Evolutionary conservation across 1,140 invertebrate genomes (phyloP).

Genomic region (Drosophila sechellia): DNA sequence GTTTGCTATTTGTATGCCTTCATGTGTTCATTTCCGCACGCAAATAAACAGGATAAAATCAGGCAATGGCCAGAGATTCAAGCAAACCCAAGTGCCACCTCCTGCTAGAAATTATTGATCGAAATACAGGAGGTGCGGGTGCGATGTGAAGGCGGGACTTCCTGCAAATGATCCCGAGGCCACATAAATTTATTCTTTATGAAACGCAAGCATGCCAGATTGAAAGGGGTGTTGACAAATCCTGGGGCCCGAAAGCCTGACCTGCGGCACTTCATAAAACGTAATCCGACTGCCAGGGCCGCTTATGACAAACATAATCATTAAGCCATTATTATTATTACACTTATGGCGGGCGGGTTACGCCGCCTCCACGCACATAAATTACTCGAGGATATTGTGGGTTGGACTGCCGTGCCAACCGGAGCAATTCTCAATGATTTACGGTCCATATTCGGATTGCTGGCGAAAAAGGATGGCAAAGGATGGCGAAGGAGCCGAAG

Average conservation of each 20-base stretch:
- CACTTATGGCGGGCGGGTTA: constrained; percentile 38
- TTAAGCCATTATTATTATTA: constrained; percentile 80
- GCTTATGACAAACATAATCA: constrained; percentile 74
- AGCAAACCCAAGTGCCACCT: neutral
- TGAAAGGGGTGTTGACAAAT: constrained; percentile 67
- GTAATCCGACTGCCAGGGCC: constrained; percentile 41
- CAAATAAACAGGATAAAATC: constrained; percentile 70
- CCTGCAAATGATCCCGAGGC: constrained; percentile 14
- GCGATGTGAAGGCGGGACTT: neutral
- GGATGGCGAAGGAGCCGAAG: constrained; percentile 17
- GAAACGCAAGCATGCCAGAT: constrained; percentile 44
- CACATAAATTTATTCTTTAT: constrained; percentile 41
- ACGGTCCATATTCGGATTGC: constrained; percentile 43
- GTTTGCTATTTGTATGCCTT: constrained; percentile 69
- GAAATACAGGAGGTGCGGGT: too few species aligned
- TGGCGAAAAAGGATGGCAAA: constrained; percentile 3
- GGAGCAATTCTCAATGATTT: constrained; percentile 63
- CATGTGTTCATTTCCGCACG: constrained; percentile 79
- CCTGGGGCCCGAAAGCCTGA: constrained; percentile 33
- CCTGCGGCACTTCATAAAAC: constrained; percentile 62
- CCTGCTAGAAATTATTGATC: constrained; percentile 34
- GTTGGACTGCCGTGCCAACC: constrained; percentile 31
- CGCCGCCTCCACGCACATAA: constrained; percentile 59
- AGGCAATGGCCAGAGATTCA: constrained; percentile 26
- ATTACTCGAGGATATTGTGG: constrained; percentile 50